Evolutionary conservation across 2,113 vertebrate genomes (phyloP).

Genomic region (Ramphastos sulfuratus): DNA sequence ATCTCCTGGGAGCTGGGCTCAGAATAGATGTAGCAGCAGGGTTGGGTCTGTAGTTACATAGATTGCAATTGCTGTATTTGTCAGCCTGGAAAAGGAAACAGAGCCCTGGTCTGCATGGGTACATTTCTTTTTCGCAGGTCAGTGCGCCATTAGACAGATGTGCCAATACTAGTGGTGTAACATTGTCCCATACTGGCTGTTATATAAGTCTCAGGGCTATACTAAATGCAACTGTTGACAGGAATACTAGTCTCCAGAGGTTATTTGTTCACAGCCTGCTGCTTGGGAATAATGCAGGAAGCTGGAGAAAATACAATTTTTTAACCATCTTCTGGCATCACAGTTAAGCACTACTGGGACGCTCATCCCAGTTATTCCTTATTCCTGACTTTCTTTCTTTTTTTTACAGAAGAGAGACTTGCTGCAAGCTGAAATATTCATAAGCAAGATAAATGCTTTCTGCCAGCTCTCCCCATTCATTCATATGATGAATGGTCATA

Average conservation of each 20-base stretch:
- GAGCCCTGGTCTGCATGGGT: not conserved
- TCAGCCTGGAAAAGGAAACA: not conserved
- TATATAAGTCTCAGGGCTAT: not conserved
- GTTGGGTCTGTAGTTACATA: not conserved
- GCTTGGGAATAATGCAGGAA: not conserved
- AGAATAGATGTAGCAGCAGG: not conserved
- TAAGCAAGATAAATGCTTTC: not conserved
- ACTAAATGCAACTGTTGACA: not conserved
- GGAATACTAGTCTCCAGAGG: not conserved
- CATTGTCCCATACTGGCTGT: not conserved
- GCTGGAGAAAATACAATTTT: not conserved
- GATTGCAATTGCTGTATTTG: not conserved
- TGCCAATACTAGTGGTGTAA: not conserved
- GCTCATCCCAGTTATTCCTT: not conserved
- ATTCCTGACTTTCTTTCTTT: not conserved
- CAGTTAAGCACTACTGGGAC: not conserved
- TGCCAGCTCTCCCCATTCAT: not conserved
- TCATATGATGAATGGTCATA: not conserved
- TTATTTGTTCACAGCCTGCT: not conserved
- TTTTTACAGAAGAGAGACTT: not conserved
- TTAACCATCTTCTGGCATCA: not conserved
- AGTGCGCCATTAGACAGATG: not conserved
- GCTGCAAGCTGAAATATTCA: not conserved
- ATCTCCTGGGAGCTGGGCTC: not conserved
- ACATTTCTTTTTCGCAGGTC: not conserved